A percentile compares a stretch with the other conserved stretches of the same genome.
Conservation (phyloP, 2,113 vertebrate genomes). For the Crotalus tigris region DNA sequence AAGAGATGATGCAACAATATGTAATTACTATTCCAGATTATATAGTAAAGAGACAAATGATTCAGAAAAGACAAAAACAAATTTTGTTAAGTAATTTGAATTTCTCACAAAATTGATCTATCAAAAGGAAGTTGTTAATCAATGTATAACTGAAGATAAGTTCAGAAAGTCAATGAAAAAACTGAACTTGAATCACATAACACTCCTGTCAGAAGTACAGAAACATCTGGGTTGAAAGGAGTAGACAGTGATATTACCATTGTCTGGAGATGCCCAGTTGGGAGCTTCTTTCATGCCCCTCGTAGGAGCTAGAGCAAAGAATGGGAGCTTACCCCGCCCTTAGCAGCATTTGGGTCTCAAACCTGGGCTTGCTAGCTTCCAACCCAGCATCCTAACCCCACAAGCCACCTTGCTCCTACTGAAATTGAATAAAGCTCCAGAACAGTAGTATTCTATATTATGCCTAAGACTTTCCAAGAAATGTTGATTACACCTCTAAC, state of each 20-base stretch:
- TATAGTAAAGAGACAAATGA: background rate
- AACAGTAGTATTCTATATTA: background rate
- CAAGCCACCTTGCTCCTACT: background rate
- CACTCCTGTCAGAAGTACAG: background rate
- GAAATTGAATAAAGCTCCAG: background rate
- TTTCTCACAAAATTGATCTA: background rate
- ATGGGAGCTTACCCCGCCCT: background rate
- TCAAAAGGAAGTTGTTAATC: background rate
- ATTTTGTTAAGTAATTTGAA: background rate
- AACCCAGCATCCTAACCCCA: background rate
- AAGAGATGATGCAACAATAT: background rate
- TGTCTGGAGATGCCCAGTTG: background rate
- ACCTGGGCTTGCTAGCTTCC: background rate
- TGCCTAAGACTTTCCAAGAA: background rate
- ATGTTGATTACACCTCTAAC: no score
- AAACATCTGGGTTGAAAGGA: background rate
- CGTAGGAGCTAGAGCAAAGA: background rate
- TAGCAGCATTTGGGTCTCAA: background rate
- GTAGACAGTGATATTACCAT: no score
- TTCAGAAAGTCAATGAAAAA: background rate
- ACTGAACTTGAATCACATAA: background rate
- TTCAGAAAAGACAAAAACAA: background rate
- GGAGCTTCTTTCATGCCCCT: background rate
- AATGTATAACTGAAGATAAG: background rate
- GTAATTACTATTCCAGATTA: background rate